Base-by-base conservation (phyloP, 2,888 invertebrate genomes). In the Rhagium mordax region DNA sequence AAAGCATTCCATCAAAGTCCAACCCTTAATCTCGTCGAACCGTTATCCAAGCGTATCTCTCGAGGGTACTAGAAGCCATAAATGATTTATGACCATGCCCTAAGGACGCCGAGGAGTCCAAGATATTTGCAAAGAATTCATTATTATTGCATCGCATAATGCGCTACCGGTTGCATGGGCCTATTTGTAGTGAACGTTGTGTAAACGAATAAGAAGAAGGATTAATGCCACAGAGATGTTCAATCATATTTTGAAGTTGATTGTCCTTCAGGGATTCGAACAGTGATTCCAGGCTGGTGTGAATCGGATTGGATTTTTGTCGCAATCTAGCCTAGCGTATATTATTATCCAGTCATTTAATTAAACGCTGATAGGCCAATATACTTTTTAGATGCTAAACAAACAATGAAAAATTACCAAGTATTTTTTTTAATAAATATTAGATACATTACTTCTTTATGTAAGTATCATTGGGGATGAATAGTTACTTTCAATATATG, bases 1-100 rank as follows among this genome's bases (percentile, higher is more conserved):
- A 64, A 64, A 64, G 49, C 64, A 27, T 64, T 62, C 64, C 51
- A 64, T 64, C 64, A 64, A 64, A 64, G 64, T 64, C 49, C 64
- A 64, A 64, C 48, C 64, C 64, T 49, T 64, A 48, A 64, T 64
- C 64, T 10, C 16, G n/a, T 51, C 64, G 48, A 51, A 41, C 27
- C 21, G 51, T 51, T 64, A 64, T 47, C 64, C 49, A 6, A 21
- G 64, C 51, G 16, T 27, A 55, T 55, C 51, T 64, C 64, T 21
- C 6, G 47, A 51, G 49, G 64, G 64, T 27, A 8, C 64, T 64
- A 49, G 18, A 15, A 33, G 59, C 49, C 49, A 64, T 64, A 64
- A 64, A 64, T 51, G 64, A 64, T 64, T 64, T 64, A 64, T 64
- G 51, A 13, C 29, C 64, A 51, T 21, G n/a, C 51, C 64, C 49